Conservation (phyloP, 2,113 vertebrate genomes). For the Apteryx owenii region DNA sequence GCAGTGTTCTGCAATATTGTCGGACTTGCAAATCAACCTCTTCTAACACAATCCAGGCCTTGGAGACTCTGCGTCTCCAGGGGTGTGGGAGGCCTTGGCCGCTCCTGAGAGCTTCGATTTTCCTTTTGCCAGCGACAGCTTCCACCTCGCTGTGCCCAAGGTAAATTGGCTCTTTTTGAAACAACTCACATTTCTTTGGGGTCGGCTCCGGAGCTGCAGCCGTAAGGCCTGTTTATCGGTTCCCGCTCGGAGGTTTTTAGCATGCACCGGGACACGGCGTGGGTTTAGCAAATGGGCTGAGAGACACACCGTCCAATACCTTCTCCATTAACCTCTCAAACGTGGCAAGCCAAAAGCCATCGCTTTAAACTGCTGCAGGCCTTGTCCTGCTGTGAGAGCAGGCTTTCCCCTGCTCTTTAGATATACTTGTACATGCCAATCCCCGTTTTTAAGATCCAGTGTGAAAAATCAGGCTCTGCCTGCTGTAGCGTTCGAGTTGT, state of each 20-base stretch:
- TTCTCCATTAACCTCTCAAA: slow-evolving; percentile 44
- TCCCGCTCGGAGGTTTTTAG: slow-evolving; percentile 1
- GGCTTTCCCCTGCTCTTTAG: slow-evolving; percentile 38
- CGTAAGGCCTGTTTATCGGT: slow-evolving; percentile 28
- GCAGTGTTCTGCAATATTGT: rapidly evolving
- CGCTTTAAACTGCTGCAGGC: not conserved
- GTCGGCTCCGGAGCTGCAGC: not conserved
- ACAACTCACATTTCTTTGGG: not conserved
- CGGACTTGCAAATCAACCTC: not conserved
- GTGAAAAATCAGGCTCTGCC: not conserved
- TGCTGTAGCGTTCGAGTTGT: not conserved
- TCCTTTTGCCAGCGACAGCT: not conserved
- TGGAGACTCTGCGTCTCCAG: not conserved
- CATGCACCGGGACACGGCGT: not conserved
- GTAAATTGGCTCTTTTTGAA: slow-evolving; percentile 22
- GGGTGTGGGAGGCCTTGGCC: rapidly evolving
- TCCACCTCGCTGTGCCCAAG: not conserved
- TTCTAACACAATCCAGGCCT: not conserved
- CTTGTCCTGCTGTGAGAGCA: slow-evolving; percentile 52
- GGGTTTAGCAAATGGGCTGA: not conserved
- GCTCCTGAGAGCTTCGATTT: not conserved
- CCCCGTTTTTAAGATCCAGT: not conserved
- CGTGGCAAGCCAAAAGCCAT: slow-evolving; percentile 18
- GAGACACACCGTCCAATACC: not conserved
- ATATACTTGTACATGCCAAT: not conserved